These are phyloP conservation scores for Drosophila carrolli DNA, from an alignment of 1,140 invertebrate species.

Conservation along the genomic window DNA sequence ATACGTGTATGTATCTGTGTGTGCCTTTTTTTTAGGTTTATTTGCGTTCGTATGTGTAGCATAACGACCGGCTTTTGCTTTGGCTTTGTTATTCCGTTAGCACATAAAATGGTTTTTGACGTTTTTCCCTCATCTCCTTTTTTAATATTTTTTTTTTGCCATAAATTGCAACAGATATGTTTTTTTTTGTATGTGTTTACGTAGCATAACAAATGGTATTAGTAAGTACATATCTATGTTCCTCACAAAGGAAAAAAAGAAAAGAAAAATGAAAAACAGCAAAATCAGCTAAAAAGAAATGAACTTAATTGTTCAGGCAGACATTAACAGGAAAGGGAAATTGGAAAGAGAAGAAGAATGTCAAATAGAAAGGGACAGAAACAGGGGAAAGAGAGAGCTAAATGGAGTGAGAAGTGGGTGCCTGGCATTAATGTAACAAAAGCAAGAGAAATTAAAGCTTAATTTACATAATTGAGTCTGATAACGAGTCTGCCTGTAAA, in stretches of 20 bases:
- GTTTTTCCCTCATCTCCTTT: slow-evolving; percentile 25
- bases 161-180: slow-evolving; percentile 67
- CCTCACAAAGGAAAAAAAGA: not conserved
- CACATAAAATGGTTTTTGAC: slow-evolving; percentile 72
- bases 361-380: not conserved
- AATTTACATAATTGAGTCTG: slow-evolving; percentile 43
- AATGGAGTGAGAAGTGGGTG: not conserved
- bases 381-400: not conserved
- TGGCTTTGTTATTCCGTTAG: slow-evolving; percentile 74
- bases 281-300: slow-evolving; percentile 33
- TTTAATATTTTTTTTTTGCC: slow-evolving; percentile 27
- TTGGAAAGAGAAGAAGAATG: slow-evolving; percentile 3
- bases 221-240: slow-evolving; percentile 33
- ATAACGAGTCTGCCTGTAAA: slow-evolving; percentile 21
- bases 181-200: slow-evolving; percentile 17
- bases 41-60: slow-evolving; percentile 9
- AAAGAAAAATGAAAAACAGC: slow-evolving; percentile 8
- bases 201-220: slow-evolving; percentile 43
- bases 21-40: slow-evolving; percentile 6
- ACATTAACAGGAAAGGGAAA: slow-evolving; percentile 30
- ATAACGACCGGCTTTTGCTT: slow-evolving; percentile 64
- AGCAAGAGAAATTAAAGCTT: slow-evolving; percentile 34
- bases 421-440: slow-evolving; percentile 37
- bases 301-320: slow-evolving; percentile 39
- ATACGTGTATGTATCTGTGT: slow-evolving; percentile 23